These are phyloP conservation scores for Typhlomys cinereus DNA, from an alignment of 2,113 vertebrate genomes.

Conservation along the genomic window DNA sequence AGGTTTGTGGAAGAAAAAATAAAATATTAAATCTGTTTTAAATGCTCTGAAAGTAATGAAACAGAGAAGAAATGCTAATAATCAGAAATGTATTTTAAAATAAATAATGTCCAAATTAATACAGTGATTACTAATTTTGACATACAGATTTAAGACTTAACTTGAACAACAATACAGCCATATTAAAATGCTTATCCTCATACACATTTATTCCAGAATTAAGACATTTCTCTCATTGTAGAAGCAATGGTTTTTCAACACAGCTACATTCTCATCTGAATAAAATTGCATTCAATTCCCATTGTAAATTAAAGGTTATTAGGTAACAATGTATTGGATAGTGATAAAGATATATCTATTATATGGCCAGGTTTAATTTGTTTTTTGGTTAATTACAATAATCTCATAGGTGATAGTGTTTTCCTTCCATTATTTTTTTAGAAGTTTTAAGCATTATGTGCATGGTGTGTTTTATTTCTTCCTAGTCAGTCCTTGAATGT, in stretches of 20 bases:
- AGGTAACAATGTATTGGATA: not conserved
- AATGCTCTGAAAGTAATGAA: not conserved
- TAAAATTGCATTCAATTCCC: too few species aligned
- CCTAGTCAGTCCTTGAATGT: not conserved
- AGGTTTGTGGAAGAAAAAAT: not conserved
- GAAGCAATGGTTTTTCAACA: too few species aligned
- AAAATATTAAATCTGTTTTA: not conserved
- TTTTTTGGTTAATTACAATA: not conserved
- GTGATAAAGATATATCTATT: not conserved
- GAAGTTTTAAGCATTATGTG: not conserved
- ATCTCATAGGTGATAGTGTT: not conserved
- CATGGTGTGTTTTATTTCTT: not conserved
- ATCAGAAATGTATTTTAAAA: not conserved
- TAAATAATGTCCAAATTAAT: not conserved
- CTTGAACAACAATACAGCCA: too few species aligned
- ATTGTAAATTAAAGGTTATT: too few species aligned
- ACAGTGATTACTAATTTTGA: not conserved
- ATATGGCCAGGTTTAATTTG: not conserved
- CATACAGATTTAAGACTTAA: not conserved
- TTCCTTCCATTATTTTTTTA: not conserved
- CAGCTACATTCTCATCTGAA: too few species aligned
- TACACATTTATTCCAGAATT: too few species aligned
- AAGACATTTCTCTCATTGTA: too few species aligned
- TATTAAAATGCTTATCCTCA: too few species aligned
- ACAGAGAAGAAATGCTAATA: not conserved